Percentiles rank a stretch among this genome's conserved stretches.
phyloP scores from a whole-genome alignment of 2,888 invertebrate species.

The Lamellibrachia columna region DNA sequence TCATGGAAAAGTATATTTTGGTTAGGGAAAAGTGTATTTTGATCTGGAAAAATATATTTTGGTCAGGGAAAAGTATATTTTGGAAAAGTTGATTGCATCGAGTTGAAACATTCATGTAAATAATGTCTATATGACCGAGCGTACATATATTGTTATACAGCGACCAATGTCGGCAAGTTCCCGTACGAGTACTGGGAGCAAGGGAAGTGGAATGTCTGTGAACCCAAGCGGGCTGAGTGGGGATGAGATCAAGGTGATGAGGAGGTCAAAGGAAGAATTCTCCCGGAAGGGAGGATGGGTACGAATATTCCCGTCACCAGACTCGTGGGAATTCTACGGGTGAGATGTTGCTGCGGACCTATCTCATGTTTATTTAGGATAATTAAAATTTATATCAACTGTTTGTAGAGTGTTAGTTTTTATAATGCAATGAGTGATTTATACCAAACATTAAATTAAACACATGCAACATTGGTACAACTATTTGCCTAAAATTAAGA shows the following conservation, averaged over 20 bases:
- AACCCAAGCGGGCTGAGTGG: constrained; percentile 69
- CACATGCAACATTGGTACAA: too few species aligned
- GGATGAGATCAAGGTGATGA: constrained; percentile 82
- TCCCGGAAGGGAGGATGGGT: constrained; percentile 87
- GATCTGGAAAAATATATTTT: background rate
- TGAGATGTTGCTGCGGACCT: constrained; percentile 35
- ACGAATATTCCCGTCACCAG: constrained; percentile 87
- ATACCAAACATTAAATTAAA: too few species aligned
- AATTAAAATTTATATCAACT: background rate
- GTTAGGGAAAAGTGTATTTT: background rate
- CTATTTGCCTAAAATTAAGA: too few species aligned
- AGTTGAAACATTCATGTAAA: background rate
- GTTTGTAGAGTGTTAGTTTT: background rate
- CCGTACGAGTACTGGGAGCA: constrained; percentile 41
- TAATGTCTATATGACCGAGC: background rate
- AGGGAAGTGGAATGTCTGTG: background rate
- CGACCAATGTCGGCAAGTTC: constrained; percentile 55
- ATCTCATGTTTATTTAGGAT: background rate
- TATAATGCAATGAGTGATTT: background rate
- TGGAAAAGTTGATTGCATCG: background rate
- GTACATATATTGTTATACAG: constrained; percentile 34
- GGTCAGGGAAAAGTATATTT: background rate
- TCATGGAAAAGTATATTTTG: background rate
- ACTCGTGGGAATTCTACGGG: constrained; percentile 76
- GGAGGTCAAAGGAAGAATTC: constrained; percentile 81